A percentile compares a stretch with the other conserved stretches of the same genome.
phyloP scores from a whole-genome alignment of 2,113 vertebrate species.

The Erythrolamprus reginae region DNA sequence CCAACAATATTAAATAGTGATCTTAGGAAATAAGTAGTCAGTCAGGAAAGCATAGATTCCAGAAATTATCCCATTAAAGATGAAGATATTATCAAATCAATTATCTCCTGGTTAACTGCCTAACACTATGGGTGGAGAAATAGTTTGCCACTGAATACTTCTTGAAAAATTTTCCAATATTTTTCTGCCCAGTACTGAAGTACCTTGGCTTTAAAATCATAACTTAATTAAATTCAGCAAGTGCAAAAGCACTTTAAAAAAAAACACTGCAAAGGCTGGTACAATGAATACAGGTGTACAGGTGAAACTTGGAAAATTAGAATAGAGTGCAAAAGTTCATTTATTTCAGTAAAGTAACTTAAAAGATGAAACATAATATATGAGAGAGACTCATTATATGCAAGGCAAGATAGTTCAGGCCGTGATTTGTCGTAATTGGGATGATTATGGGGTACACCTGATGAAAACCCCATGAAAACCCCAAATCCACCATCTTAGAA shows the following conservation, averaged over 20 bases:
- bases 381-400: too few species aligned
- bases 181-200: background rate
- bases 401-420: too few species aligned
- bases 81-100: background rate
- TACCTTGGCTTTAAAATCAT: background rate
- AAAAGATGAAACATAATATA: too few species aligned
- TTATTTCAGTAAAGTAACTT: too few species aligned
- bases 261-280: background rate
- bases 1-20: background rate
- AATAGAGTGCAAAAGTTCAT: too few species aligned
- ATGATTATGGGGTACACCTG: too few species aligned
- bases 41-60: background rate
- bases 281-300: too few species aligned
- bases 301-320: too few species aligned
- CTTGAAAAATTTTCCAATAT: background rate
- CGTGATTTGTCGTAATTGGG: too few species aligned
- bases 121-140: background rate
- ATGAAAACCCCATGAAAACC: too few species aligned
- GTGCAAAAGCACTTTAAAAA: background rate
- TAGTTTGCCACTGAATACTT: background rate
- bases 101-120: background rate
- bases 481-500: too few species aligned
- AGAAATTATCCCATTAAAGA: background rate
- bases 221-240: background rate
- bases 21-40: background rate